Conservation (phyloP, 2,797 vertebrate species). For the Galaxias olidus region DNA sequence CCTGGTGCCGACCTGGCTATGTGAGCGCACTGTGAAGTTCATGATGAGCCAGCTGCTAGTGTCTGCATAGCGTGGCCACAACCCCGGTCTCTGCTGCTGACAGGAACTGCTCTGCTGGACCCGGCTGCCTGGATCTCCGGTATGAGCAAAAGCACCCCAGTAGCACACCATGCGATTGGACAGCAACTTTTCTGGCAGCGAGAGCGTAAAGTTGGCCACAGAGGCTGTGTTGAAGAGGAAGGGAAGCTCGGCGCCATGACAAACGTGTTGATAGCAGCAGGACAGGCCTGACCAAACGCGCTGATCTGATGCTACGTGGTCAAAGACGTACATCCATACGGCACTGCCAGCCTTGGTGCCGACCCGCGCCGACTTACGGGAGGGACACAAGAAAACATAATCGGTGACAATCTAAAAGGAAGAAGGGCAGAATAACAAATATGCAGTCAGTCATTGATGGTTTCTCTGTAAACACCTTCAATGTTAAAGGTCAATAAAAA, state of each 20-base stretch:
- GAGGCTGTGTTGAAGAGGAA: slow-evolving; percentile 72
- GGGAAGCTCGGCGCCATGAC: slow-evolving; percentile 77
- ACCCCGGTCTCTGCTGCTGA: slow-evolving; percentile 55
- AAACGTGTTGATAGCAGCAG: slow-evolving; percentile 72
- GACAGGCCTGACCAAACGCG: slow-evolving; percentile 67
- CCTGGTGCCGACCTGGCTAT: slow-evolving; percentile 62
- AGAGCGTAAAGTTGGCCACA: slow-evolving; percentile 73
- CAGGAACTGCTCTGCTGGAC: slow-evolving; percentile 67
- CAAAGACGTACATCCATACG: slow-evolving; percentile 76
- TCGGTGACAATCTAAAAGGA: slow-evolving; percentile 75
- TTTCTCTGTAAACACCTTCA: no score
- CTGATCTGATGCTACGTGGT: slow-evolving; percentile 70
- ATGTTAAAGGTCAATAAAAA: no score
- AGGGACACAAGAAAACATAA: slow-evolving; percentile 76
- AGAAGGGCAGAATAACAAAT: not conserved
- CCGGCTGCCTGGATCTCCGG: slow-evolving; percentile 62
- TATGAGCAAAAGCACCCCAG: slow-evolving; percentile 76
- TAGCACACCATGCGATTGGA: slow-evolving; percentile 76
- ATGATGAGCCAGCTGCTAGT: slow-evolving; percentile 65
- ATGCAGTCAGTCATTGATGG: no score
- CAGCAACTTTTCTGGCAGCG: slow-evolving; percentile 61
- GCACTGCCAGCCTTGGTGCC: slow-evolving; percentile 42
- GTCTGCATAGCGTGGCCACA: slow-evolving; percentile 69
- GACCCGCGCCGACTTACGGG: slow-evolving; percentile 61
- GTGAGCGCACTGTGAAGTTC: slow-evolving; percentile 72